Conservation (phyloP, 2,113 vertebrate species). For the Pitta sordida region DNA sequence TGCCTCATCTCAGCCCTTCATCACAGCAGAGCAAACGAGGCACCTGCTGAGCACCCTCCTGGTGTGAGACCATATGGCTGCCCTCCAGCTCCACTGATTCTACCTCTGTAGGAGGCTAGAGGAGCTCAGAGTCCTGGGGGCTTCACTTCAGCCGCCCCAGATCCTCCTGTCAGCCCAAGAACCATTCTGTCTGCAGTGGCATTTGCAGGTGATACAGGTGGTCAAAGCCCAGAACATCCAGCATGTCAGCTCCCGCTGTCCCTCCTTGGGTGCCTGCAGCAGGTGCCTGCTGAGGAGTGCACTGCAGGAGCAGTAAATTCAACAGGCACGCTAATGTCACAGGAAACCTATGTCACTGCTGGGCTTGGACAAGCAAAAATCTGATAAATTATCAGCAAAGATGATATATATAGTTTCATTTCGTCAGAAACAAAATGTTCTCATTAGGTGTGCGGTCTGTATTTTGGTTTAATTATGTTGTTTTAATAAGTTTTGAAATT, state of each 20-base stretch:
- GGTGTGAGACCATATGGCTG: not conserved
- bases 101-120: not conserved
- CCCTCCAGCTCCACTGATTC: rapidly evolving
- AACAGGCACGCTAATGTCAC: not conserved
- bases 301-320: not conserved
- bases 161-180: rapidly evolving
- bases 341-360: not conserved
- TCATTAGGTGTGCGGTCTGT: not conserved
- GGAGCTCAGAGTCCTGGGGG: not conserved
- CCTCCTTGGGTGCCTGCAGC: not conserved
- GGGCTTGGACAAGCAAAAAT: not conserved
- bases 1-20: not conserved
- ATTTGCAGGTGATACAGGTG: not conserved
- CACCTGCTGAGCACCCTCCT: rapidly evolving
- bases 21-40: not conserved
- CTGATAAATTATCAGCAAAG: not conserved
- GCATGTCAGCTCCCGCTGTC: rapidly evolving
- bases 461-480: not conserved
- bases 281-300: not conserved
- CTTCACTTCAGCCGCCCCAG: not conserved
- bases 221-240: not conserved
- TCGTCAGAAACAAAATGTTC: conserved; percentile 27
- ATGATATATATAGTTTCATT: not conserved
- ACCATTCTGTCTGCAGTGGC: rapidly evolving
- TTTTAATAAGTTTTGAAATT: not conserved